Evolutionary conservation across 2,888 invertebrate genomes (phyloP).

Genomic region (Pachycephus smyrnensis): DNA sequence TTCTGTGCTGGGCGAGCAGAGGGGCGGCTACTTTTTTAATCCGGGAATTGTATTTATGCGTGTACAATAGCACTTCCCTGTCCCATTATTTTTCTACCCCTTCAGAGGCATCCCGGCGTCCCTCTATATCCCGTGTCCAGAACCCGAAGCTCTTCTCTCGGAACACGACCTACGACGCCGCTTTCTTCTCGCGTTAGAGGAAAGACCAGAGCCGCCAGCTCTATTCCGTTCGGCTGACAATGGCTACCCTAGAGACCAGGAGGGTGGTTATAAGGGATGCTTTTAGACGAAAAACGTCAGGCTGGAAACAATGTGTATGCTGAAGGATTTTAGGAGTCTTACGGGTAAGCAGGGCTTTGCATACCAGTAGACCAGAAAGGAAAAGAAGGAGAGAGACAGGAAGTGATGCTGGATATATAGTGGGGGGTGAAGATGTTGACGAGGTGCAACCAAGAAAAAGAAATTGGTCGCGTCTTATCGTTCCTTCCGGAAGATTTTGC

Average conservation of each 20-base stretch:
- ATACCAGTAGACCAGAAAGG: not conserved
- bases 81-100: conserved; percentile 35
- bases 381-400: not conserved
- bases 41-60: conserved; percentile 44
- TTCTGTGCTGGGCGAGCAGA: conserved; percentile 21
- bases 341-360: not conserved
- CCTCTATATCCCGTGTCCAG: not conserved
- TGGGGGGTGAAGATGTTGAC: not conserved
- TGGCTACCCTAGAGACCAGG: not conserved
- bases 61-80: conserved; percentile 40
- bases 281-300: not conserved
- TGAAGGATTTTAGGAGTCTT: not conserved
- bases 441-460: conserved; percentile 4
- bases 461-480: conserved; percentile 12
- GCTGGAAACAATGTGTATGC: not conserved
- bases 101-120: not conserved
- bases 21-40: conserved; percentile 38
- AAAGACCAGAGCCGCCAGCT: not conserved
- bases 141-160: not conserved
- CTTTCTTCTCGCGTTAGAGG: not conserved
- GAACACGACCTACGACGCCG: not conserved
- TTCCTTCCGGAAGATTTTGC: conserved; percentile 17
- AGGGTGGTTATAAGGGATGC: not conserved
- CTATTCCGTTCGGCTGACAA: not conserved
- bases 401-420: not conserved